phyloP scores from a whole-genome alignment of 2,888 invertebrate species.

The Yponomeuta plumbellus region DNA sequence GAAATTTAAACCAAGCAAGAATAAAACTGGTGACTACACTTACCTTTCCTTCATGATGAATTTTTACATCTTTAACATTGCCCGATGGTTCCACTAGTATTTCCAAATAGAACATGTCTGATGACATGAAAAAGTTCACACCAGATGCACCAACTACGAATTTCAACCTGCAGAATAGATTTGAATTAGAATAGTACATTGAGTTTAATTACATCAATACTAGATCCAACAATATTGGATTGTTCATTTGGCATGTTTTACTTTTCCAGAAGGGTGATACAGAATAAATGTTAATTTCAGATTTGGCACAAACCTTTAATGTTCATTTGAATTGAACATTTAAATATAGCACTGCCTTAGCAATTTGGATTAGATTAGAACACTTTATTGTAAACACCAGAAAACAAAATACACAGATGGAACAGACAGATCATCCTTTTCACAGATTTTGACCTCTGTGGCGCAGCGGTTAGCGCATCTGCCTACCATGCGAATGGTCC shows the following conservation, averaged over 20 bases:
- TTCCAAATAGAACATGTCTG: slow-evolving; percentile 97
- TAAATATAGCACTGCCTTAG: background rate
- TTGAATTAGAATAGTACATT: background rate
- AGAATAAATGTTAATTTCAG: background rate
- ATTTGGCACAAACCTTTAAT: too few relatives aligned
- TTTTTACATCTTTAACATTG: slow-evolving; percentile 89
- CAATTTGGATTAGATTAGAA: too few relatives aligned
- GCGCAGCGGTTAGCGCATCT: too few relatives aligned
- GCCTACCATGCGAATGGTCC: too few relatives aligned
- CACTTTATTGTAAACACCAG: too few relatives aligned
- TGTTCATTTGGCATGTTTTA: background rate
- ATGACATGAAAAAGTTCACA: slow-evolving; percentile 91
- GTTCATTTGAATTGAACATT: too few relatives aligned
- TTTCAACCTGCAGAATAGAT: slow-evolving; percentile 79
- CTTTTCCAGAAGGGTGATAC: background rate
- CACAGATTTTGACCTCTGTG: too few relatives aligned
- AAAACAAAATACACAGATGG: too few relatives aligned
- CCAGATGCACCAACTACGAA: slow-evolving; percentile 90
- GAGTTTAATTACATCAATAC: background rate
- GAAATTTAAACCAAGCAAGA: too few relatives aligned
- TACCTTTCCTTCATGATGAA: slow-evolving; percentile 93
- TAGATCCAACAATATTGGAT: background rate
- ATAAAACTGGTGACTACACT: slow-evolving; percentile 15
- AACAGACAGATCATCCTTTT: too few relatives aligned
- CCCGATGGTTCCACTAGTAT: slow-evolving; percentile 90